These are phyloP conservation scores for Notolepis coatsorum DNA, from an alignment of 2,797 vertebrate species.

Conservation along the genomic window DNA sequence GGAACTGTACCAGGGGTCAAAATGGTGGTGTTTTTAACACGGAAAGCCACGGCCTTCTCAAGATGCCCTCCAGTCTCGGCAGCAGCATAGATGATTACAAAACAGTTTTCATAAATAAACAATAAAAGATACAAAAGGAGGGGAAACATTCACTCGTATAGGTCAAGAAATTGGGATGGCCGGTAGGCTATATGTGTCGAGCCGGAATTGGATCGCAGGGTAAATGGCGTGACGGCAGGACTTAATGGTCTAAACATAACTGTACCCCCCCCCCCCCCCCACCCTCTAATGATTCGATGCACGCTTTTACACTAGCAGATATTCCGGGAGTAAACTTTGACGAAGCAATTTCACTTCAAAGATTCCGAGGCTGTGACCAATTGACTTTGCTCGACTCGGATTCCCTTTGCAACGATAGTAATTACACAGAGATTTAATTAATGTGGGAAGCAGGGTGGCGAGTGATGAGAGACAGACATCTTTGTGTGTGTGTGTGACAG, in stretches of 20 bases:
- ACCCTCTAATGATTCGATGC: no score
- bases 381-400: slow-evolving; percentile 60
- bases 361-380: slow-evolving; percentile 66
- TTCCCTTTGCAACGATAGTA: slow-evolving; percentile 63
- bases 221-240: no score
- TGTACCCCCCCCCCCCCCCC: no score
- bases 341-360: slow-evolving; percentile 68
- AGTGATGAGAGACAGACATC: background rate
- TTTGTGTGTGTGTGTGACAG: background rate
- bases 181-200: slow-evolving; percentile 5
- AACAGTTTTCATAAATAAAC: slow-evolving; percentile 56
- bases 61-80: slow-evolving; percentile 4
- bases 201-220: slow-evolving; percentile 18
- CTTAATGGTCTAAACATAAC: no score
- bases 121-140: slow-evolving; percentile 24
- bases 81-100: slow-evolving; percentile 56
- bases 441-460: slow-evolving; percentile 54
- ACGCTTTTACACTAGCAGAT: background rate
- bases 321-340: slow-evolving; percentile 42
- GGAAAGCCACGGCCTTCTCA: background rate
- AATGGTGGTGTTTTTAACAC: no score
- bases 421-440: slow-evolving; percentile 77
- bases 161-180: slow-evolving; percentile 47
- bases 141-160: slow-evolving; percentile 35
- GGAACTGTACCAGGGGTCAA: no score